These are phyloP conservation scores for Drosophila nikananu DNA, from an alignment of 1,140 invertebrate species.

Conservation along the genomic window DNA sequence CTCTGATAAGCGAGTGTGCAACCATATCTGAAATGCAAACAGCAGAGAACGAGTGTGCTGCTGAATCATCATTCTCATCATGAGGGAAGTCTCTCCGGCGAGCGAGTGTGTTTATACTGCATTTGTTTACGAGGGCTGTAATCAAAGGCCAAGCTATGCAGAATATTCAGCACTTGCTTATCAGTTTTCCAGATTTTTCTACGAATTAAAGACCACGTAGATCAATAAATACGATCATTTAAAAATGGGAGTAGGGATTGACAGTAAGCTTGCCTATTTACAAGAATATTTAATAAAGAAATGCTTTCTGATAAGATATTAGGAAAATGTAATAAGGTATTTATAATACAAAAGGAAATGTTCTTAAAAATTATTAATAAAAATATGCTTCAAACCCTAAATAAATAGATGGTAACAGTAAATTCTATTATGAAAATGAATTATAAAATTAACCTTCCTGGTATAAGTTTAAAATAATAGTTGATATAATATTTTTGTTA, in stretches of 20 bases:
- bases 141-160: slow-evolving; percentile 23
- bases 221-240: neutral
- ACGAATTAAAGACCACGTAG: neutral
- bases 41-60: slow-evolving; percentile 7
- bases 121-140: slow-evolving; percentile 21
- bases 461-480: neutral
- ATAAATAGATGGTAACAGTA: neutral
- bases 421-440: neutral
- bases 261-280: neutral
- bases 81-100: slow-evolving; percentile 14
- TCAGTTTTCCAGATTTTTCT: slow-evolving; percentile 9
- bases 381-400: neutral
- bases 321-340: too few species aligned
- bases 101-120: slow-evolving; percentile 12
- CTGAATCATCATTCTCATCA: slow-evolving; percentile 35
- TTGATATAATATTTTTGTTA: neutral
- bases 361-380: neutral
- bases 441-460: neutral
- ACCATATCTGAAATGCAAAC: slow-evolving; percentile 51
- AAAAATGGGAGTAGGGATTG: neutral
- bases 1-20: slow-evolving; percentile 32
- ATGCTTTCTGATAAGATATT: neutral
- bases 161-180: slow-evolving; percentile 8
- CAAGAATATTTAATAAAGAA: neutral
- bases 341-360: neutral